phyloP scores from a whole-genome alignment of 2,113 vertebrate species.

The Isurus oxyrinchus region DNA sequence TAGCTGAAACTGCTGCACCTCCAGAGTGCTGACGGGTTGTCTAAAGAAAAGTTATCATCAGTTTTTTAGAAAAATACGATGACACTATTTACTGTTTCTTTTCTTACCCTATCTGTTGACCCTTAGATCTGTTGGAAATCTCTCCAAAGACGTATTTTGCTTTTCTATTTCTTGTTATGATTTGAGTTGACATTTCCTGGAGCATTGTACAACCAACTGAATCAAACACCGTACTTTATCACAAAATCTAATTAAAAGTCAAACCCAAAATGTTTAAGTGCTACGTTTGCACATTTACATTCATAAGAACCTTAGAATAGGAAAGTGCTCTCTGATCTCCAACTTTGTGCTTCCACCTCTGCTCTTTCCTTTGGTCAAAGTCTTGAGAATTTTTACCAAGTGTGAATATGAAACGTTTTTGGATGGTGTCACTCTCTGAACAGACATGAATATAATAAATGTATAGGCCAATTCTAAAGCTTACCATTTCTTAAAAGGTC shows the following conservation, averaged over 20 bases:
- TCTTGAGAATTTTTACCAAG: neutral
- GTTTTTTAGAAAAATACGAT: neutral
- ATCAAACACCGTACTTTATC: neutral
- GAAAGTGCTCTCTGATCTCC: neutral
- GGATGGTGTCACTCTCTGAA: too few species aligned
- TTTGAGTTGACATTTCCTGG: neutral
- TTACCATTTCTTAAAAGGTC: neutral
- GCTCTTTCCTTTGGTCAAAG: neutral
- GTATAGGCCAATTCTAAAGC: neutral
- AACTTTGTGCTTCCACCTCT: too few species aligned
- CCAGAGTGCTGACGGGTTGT: neutral
- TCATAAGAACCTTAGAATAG: neutral
- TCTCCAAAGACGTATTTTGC: neutral
- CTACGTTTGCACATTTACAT: neutral
- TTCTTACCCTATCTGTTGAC: neutral
- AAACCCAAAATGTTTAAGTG: neutral
- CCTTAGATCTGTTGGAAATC: neutral
- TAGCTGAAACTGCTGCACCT: neutral
- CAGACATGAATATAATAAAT: neutral
- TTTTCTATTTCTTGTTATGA: conserved; percentile 16
- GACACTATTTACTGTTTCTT: neutral
- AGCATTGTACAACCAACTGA: conserved; percentile 1
- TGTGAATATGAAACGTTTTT: too few species aligned
- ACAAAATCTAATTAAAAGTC: conserved; percentile 23
- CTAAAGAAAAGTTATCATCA: neutral